These are phyloP conservation scores for Dinocampus coccinellae DNA, from an alignment of 2,888 invertebrate genomes.

Conservation along the genomic window DNA sequence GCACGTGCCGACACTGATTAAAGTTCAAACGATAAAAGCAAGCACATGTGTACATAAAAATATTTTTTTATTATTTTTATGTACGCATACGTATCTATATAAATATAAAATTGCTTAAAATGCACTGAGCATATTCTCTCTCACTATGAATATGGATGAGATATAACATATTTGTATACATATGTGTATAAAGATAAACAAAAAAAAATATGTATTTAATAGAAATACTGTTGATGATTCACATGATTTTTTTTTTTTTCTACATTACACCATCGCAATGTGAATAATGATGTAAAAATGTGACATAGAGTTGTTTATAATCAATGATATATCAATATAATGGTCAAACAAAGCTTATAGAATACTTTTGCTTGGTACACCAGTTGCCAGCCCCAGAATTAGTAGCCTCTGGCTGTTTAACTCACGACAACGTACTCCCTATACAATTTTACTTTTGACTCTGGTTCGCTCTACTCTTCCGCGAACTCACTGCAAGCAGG, in stretches of 20 bases:
- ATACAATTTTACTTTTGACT: constrained; percentile 39
- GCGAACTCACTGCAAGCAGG: constrained; percentile 10
- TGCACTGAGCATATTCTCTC: constrained; percentile 1
- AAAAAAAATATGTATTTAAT: too few relatives aligned
- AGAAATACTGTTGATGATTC: too few relatives aligned
- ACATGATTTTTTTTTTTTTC: too few relatives aligned
- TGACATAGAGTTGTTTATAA: too few relatives aligned
- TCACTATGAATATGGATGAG: constrained; percentile 5
- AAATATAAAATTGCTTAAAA: constrained; percentile 14
- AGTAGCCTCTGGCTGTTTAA: constrained; percentile 62
- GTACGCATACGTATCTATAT: not conserved
- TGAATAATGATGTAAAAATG: too few relatives aligned
- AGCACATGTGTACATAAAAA: not conserved
- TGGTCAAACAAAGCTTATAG: not conserved
- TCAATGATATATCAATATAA: not conserved
- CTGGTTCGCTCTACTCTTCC: constrained; percentile 16
- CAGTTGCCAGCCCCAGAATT: constrained; percentile 59
- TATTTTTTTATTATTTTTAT: not conserved
- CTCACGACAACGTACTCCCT: constrained; percentile 47
- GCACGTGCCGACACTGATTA: constrained; percentile 2
- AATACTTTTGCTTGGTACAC: constrained; percentile 16
- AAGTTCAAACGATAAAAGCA: constrained; percentile 12
- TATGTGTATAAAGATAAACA: too few relatives aligned
- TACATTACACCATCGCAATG: too few relatives aligned
- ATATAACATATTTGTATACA: not conserved